Evolutionary conservation across 2,113 vertebrate genomes (phyloP).

Genomic region (Rhabdomys dilectus): DNA sequence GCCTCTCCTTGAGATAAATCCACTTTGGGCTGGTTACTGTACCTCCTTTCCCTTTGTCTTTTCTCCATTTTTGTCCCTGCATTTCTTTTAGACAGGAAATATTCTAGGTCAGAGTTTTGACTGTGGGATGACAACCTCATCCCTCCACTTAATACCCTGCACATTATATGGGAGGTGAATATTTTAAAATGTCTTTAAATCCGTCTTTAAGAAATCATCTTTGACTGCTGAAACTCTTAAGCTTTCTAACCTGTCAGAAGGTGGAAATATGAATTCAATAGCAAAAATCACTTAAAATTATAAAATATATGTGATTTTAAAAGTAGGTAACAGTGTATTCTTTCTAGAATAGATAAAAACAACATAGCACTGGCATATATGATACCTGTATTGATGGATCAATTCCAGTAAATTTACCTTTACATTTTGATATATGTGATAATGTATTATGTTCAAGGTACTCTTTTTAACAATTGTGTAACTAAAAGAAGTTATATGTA

Average conservation of each 20-base stretch:
- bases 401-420: not conserved
- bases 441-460: not conserved
- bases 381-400: too few species aligned
- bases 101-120: too few species aligned
- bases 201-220: fast-evolving
- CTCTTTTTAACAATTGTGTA: not conserved
- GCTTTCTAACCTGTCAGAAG: not conserved
- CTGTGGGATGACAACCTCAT: too few species aligned
- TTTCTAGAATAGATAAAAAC: too few species aligned
- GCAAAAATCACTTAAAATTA: not conserved
- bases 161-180: not conserved
- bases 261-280: not conserved
- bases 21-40: too few species aligned
- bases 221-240: not conserved
- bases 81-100: too few species aligned
- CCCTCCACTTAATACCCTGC: too few species aligned
- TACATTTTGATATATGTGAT: too few species aligned
- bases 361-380: too few species aligned
- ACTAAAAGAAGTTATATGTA: not conserved
- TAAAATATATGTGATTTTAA: not conserved
- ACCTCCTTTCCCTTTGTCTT: too few species aligned
- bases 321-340: not conserved
- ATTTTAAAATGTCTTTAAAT: not conserved
- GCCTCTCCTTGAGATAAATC: too few species aligned
- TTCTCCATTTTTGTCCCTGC: too few species aligned